Base-by-base conservation (phyloP, 2,888 invertebrate species). In the Sesamia inferens region DNA sequence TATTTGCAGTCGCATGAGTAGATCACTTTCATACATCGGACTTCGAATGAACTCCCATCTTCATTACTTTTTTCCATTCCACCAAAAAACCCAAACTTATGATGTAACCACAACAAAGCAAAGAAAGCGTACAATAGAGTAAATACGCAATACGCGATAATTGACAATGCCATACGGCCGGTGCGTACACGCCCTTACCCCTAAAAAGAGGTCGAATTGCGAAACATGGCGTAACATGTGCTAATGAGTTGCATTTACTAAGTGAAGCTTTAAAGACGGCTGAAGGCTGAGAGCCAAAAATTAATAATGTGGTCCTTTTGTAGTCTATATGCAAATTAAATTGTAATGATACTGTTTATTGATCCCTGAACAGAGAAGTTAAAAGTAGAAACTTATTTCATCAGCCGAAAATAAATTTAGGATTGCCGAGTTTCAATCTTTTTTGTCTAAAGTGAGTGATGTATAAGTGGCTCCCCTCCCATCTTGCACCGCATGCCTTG, bases 121-220 rank as follows among this genome's bases (percentile, higher is more conserved):
- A 69, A 67, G 82, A 75, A 82, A 84, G 81, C 74, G 62, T 74
- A 67, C 57, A 64, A 64, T 31, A 31, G 31, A 31, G 39, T 54
- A 72, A 71, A 51, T 31, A 76, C 76, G 82, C 82, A 66, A 78
- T 72, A 81, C 62, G 55, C 48, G 76, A 77, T 78, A 79, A 79
- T 79, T 79, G 72, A 69, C 72, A 64, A 55, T 76, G 51, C 70
- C 59, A 42, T 67, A 65, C 42, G 54, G 57, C 47, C 71, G 22
- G 42, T 57, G 2, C 11, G 62, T 59, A 70, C 42, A 81, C 68
- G 80, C 80, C 81, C 75, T 75, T 64, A 71, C 59, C 68, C 75
- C 74, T 54, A 68, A 68, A 78, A 83, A 67, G 66, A 83, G 83
- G 80, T 42, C 71, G 16, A 11, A 47, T 83, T 71, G 84, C 84